Percentiles rank a stretch among this genome's conserved stretches.
These are phyloP conservation scores for Premnoplex brunnescens DNA, from an alignment of 2,797 vertebrate species.

Conservation along the genomic window DNA sequence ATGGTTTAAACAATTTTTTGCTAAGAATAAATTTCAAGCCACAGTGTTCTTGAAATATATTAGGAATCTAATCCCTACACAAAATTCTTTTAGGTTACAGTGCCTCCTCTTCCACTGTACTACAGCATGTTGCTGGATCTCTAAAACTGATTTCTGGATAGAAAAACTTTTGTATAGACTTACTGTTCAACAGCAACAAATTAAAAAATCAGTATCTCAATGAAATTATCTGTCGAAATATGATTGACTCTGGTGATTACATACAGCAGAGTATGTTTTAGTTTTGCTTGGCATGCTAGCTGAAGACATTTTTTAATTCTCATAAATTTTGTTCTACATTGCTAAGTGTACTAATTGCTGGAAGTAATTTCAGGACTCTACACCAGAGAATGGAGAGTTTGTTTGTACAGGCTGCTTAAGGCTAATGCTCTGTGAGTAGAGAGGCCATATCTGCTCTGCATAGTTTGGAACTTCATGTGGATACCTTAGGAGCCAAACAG, in stretches of 20 bases:
- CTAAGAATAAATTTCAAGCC: neutral
- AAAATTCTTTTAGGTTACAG: neutral
- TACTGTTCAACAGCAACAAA: neutral
- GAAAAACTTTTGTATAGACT: neutral
- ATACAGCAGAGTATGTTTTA: neutral
- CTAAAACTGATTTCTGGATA: neutral
- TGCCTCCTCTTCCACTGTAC: neutral
- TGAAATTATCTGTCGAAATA: neutral
- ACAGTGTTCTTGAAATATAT: neutral
- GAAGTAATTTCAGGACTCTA: neutral
- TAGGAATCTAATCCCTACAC: neutral
- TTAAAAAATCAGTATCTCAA: neutral
- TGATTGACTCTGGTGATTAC: neutral
- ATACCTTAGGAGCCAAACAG: neutral
- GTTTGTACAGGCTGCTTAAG: neutral
- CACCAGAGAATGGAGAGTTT: neutral
- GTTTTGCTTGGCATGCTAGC: neutral
- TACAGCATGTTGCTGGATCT: neutral
- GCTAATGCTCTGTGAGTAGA: neutral
- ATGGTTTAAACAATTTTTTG: neutral
- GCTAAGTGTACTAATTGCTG: neutral
- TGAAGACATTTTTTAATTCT: neutral
- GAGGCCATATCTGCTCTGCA: neutral
- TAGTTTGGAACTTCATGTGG: neutral
- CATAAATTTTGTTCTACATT: neutral